These are phyloP conservation scores for Onthophagus sagittarius DNA, from an alignment of 2,888 invertebrate species.

Conservation along the genomic window DNA sequence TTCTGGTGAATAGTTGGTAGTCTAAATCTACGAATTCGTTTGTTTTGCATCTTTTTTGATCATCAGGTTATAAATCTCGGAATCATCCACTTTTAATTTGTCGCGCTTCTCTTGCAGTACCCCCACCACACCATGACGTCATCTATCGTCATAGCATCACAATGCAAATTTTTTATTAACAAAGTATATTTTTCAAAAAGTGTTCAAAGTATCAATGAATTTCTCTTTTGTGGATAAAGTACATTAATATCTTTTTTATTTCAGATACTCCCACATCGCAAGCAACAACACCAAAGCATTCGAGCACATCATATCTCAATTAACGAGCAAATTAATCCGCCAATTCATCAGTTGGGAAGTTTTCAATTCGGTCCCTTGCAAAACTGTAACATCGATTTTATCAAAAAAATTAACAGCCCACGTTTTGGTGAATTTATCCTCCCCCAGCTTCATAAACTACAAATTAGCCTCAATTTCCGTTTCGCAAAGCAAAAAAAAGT, in stretches of 20 bases:
- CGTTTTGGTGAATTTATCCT: slow-evolving; percentile 50
- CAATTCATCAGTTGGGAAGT: slow-evolving; percentile 66
- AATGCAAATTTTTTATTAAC: no score
- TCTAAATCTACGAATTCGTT: no score
- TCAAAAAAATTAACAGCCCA: slow-evolving; percentile 56
- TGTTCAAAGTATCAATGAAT: no score
- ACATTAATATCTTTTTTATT: slow-evolving; percentile 26
- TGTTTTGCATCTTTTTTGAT: no score
- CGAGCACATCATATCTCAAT: slow-evolving; percentile 58
- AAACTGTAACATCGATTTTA: slow-evolving; percentile 58
- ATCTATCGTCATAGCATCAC: no score
- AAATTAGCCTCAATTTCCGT: slow-evolving; percentile 34
- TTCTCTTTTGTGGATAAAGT: not conserved
- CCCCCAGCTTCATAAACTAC: slow-evolving; percentile 53
- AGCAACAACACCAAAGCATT: slow-evolving; percentile 49
- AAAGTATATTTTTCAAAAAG: no score
- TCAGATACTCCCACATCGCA: slow-evolving; percentile 43
- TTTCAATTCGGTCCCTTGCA: slow-evolving; percentile 64
- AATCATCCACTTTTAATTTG: no score
- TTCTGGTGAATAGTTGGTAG: no score
- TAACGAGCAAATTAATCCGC: slow-evolving; percentile 56
- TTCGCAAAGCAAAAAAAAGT: slow-evolving; percentile 31
- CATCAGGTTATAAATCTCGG: no score
- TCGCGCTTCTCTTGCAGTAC: no score
- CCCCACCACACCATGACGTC: no score